Conservation (phyloP, 2,113 vertebrate species). For the Pterocles gutturalis region DNA sequence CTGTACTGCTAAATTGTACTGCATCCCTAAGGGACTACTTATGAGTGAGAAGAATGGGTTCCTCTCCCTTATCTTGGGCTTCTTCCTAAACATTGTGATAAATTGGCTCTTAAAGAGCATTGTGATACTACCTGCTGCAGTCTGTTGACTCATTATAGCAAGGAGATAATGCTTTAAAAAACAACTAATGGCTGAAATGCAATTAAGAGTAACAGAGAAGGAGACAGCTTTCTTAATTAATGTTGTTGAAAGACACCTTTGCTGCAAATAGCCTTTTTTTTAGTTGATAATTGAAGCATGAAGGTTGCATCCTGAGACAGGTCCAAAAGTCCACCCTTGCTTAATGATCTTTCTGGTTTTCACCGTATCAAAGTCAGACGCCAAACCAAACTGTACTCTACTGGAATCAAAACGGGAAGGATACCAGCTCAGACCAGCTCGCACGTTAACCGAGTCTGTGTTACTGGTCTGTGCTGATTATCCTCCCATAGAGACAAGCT, state of each 20-base stretch:
- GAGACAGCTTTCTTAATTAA: not conserved
- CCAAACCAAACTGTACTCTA: not conserved
- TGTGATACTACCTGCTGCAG: not conserved
- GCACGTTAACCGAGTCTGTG: not conserved
- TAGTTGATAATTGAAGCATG: not conserved
- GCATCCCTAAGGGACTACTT: not conserved
- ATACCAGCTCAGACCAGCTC: not conserved
- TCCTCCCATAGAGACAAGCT: not conserved
- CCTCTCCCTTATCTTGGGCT: not conserved
- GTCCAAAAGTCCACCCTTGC: not conserved
- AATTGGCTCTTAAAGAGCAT: not conserved
- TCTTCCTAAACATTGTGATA: not conserved
- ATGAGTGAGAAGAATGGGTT: not conserved
- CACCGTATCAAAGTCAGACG: not conserved
- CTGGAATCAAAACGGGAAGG: not conserved
- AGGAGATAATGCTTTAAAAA: not conserved
- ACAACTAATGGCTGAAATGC: not conserved
- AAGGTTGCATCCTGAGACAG: not conserved
- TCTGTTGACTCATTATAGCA: not conserved
- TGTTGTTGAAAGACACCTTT: conserved; percentile 18
- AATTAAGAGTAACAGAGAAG: conserved; percentile 6
- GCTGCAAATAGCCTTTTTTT: not conserved
- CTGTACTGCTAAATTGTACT: not conserved
- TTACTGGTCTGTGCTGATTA: not conserved
- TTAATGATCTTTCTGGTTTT: not conserved